Conservation (phyloP, 2,888 invertebrate genomes). For the Aromia moschata region DNA sequence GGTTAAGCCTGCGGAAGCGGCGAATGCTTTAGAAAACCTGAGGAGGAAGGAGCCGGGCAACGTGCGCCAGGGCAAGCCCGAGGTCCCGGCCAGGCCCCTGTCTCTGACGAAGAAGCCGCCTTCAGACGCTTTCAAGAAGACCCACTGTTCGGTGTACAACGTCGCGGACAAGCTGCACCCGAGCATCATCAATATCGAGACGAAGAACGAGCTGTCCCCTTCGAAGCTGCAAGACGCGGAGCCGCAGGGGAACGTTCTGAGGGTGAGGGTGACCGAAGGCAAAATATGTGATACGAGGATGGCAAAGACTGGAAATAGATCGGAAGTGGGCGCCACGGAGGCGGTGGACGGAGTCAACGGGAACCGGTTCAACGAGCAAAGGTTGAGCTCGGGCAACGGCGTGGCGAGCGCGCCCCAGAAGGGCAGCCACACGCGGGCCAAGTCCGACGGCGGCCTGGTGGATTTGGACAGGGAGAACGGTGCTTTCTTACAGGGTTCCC, state of each 20-base stretch:
- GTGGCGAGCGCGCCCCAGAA: too few relatives aligned
- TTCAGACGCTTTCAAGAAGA: constrained; percentile 66
- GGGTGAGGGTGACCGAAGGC: neutral
- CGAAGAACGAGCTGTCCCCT: constrained; percentile 51
- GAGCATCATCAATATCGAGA: constrained; percentile 61
- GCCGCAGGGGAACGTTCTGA: too few relatives aligned
- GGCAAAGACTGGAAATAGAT: too few relatives aligned
- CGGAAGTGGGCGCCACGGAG: too few relatives aligned
- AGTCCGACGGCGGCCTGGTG: too few relatives aligned
- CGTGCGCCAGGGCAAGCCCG: constrained; percentile 73
- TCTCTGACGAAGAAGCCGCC: constrained; percentile 64
- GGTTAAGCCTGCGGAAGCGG: constrained; percentile 9
- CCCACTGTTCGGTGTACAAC: constrained; percentile 72
- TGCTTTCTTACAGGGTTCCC: too few relatives aligned
- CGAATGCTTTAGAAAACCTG: constrained; percentile 65
- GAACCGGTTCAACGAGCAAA: too few relatives aligned
- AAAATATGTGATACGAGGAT: neutral
- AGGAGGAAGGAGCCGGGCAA: constrained; percentile 63
- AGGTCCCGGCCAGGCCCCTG: constrained; percentile 82
- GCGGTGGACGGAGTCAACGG: too few relatives aligned
- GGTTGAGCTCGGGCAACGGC: too few relatives aligned
- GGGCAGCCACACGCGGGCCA: too few relatives aligned
- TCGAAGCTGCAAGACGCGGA: constrained; percentile 61
- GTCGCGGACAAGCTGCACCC: constrained; percentile 79
- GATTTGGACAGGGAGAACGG: too few relatives aligned